These are phyloP conservation scores for Poecilia wingei DNA, from an alignment of 2,797 vertebrate species.

Conservation along the genomic window DNA sequence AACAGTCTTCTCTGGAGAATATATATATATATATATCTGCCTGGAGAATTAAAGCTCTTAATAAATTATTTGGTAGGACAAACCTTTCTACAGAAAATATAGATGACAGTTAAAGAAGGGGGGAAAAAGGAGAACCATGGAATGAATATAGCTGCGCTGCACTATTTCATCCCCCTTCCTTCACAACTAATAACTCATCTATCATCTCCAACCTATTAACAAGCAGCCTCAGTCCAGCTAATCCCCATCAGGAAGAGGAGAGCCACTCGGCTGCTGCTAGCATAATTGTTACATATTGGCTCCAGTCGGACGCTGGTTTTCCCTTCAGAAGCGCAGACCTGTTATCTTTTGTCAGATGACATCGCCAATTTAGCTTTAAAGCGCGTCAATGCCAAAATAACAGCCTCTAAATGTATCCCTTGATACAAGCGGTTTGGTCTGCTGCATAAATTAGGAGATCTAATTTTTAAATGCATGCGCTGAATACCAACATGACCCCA, in stretches of 20 bases:
- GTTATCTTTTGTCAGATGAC: constrained; percentile 64
- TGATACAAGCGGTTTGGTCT: constrained; percentile 23
- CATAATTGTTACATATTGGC: constrained; percentile 66
- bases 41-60: constrained; percentile 50
- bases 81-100: constrained; percentile 39
- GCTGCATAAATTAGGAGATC: constrained; percentile 10
- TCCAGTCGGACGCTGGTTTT: constrained; percentile 62
- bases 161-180: constrained; percentile 44
- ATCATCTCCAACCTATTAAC: constrained; percentile 75
- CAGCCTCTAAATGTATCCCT: constrained; percentile 12
- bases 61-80: constrained; percentile 61
- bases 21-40: constrained; percentile 32
- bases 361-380: constrained; percentile 54
- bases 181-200: constrained; percentile 65
- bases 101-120: constrained; percentile 5
- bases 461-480: not conserved
- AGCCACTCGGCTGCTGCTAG: constrained; percentile 46
- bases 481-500: constrained; percentile 4
- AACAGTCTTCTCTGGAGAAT: constrained; percentile 36
- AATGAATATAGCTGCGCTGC: constrained; percentile 46
- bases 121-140: constrained; percentile 24
- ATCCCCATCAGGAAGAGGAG: constrained; percentile 64
- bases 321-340: constrained; percentile 62
- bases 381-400: constrained; percentile 24
- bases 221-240: constrained; percentile 59